A percentile compares a stretch with the other conserved stretches of the same genome.
These are phyloP conservation scores for Sylvietta virens DNA, from an alignment of 2,113 vertebrate species.

Conservation along the genomic window DNA sequence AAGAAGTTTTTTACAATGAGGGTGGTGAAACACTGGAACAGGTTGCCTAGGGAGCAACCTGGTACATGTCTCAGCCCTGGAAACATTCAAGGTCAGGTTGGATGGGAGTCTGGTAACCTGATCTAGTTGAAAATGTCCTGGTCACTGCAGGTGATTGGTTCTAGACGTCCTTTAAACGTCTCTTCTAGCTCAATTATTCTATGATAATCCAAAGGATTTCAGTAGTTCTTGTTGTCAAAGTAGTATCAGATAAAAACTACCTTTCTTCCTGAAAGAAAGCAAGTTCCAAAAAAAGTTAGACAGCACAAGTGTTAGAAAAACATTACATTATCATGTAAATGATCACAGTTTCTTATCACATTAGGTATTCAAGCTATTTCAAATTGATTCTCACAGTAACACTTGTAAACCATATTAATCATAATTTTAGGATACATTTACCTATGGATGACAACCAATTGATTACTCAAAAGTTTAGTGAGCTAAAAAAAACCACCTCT, in stretches of 20 bases:
- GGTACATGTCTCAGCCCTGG: neutral
- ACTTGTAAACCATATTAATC: conserved; percentile 8
- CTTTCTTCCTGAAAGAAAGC: neutral
- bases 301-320: neutral
- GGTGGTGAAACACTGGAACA: neutral
- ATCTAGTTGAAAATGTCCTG: neutral
- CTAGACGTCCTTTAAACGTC: neutral
- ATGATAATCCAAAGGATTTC: neutral
- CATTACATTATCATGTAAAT: neutral
- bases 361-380: neutral
- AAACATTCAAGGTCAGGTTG: neutral
- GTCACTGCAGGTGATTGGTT: neutral
- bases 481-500: neutral
- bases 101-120: neutral
- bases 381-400: neutral
- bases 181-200: neutral
- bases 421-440: neutral
- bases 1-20: neutral
- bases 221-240: neutral
- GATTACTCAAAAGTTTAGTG: neutral
- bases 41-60: neutral
- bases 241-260: neutral
- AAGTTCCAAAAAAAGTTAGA: neutral
- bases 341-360: neutral
- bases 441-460: neutral